A percentile compares a stretch with the other conserved stretches of the same genome.
phyloP scores from a whole-genome alignment of 2,888 invertebrate species.

The Erebia palarica region DNA sequence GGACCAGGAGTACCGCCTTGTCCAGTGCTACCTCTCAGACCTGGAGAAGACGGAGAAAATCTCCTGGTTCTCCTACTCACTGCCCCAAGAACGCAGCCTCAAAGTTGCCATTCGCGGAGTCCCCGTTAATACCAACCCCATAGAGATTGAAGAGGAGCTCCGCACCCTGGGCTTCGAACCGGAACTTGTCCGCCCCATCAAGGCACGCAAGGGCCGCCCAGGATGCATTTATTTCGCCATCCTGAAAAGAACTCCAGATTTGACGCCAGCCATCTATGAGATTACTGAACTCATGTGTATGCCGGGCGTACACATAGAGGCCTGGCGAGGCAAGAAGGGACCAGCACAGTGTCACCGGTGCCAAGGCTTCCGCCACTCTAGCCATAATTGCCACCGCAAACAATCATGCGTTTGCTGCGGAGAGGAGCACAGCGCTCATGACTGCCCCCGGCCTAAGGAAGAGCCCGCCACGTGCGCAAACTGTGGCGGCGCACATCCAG shows the following conservation, averaged over 20 bases:
- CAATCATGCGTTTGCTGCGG: constrained; percentile 26
- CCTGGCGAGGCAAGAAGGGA: constrained; percentile 24
- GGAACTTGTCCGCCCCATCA: background rate
- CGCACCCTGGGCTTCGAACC: background rate
- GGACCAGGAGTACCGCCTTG: background rate
- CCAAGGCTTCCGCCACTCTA: constrained; percentile 34
- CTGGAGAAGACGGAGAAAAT: background rate
- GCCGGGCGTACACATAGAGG: constrained; percentile 3
- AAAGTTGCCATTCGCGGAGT: background rate
- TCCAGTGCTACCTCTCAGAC: background rate
- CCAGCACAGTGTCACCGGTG: constrained; percentile 31
- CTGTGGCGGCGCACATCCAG: constrained; percentile 30
- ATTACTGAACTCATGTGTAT: background rate
- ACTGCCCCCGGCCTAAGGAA: constrained; percentile 31
- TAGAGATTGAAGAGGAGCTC: background rate
- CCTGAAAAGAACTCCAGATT: background rate
- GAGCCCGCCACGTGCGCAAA: constrained; percentile 34
- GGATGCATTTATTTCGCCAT: background rate
- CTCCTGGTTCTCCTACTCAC: background rate
- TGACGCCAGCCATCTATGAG: background rate
- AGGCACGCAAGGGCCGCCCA: background rate
- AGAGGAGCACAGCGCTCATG: constrained; percentile 22
- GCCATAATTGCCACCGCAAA: constrained; percentile 26
- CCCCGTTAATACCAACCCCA: background rate
- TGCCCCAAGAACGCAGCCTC: background rate